Base-by-base conservation (phyloP, 2,888 invertebrate species). In the Notodromas monacha region DNA sequence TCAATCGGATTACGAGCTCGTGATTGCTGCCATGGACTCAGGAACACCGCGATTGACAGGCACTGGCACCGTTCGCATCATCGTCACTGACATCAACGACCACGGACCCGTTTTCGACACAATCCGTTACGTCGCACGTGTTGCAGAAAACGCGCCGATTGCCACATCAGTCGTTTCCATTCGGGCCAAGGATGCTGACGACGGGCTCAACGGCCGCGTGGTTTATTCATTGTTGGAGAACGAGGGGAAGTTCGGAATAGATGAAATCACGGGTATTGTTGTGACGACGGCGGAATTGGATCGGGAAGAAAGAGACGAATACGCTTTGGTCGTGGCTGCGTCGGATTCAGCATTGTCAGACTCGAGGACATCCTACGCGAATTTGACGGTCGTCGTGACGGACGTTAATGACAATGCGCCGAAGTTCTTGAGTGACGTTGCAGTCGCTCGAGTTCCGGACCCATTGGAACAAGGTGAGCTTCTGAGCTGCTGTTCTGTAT, bases 61-160 rank as follows among this genome's bases (percentile, higher is more conserved):
- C 30, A 73, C 81, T 3, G 84, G 84, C 26, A 69, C 73, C 30
- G 70, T 89, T 2, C 63, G 65, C 42, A 67, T 89, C 34, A 58
- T 73, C 31, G 81, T 89, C 6, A 70, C 77, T 51, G 89, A 89
- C 49, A 69, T 77, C 33, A 86, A 86, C 48, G 86, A 86, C 47
- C 77, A 84, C 47, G 65, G 66, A 39, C 86, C 86, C 1, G 65
- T 68, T 41, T 86, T 86, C 48, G 66, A 36, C 30, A 38, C 35
- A 26, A 68, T 70, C 43, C 65, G 65, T 32, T 79, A 79, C 46
- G 61, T 61, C 39, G 67, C 69, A 1, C 57, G 53, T 30, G 65
- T 86, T 0, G 56, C 61, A 38, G 89, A 89, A 55, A 84, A 86
- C 48, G 53, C 67, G 31, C 63, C 70, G 2, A 48, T 64, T 11